Evolutionary conservation across 2,797 vertebrate species (phyloP).

Genomic region (Sphaeramia orbicularis): DNA sequence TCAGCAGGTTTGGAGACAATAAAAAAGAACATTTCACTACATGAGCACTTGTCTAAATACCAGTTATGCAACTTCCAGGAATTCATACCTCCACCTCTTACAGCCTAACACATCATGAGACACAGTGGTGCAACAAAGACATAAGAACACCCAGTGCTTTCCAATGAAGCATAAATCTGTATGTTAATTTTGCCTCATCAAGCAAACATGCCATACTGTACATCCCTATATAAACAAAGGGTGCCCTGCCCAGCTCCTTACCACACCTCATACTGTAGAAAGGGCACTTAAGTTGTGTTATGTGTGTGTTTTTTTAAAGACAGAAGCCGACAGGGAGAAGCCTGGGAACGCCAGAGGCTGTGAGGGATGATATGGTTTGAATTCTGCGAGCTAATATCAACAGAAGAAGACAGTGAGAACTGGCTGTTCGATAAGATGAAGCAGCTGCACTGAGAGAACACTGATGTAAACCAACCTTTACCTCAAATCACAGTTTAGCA

Average conservation of each 20-base stretch:
- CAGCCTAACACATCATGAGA: conserved; percentile 21
- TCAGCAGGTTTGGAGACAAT: not conserved
- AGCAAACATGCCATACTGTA: conserved; percentile 43
- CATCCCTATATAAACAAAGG: conserved; percentile 43
- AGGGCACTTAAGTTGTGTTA: not conserved
- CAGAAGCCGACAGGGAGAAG: conserved; percentile 47
- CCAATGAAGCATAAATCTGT: conserved; percentile 5
- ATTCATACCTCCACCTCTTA: conserved; percentile 48
- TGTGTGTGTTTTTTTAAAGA: conserved; percentile 55
- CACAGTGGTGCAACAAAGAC: conserved; percentile 26
- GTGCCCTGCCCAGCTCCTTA: conserved; percentile 22
- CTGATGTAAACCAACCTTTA: not conserved
- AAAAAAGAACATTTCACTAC: conserved; percentile 3
- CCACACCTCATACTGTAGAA: conserved; percentile 36
- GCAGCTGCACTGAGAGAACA: conserved; percentile 30
- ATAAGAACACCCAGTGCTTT: conserved; percentile 20
- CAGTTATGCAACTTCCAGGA: conserved; percentile 65
- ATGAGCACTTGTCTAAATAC: conserved; percentile 29
- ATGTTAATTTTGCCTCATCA: conserved; percentile 36
- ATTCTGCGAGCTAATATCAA: conserved; percentile 58
- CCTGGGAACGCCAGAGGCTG: conserved; percentile 69
- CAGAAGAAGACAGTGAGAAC: conserved; percentile 45
- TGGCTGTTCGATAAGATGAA: conserved; percentile 54
- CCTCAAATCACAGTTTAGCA: not conserved
- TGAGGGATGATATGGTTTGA: conserved; percentile 22